Conservation (phyloP, 2,797 vertebrate genomes). For the Melanotaenia trifasciata region DNA sequence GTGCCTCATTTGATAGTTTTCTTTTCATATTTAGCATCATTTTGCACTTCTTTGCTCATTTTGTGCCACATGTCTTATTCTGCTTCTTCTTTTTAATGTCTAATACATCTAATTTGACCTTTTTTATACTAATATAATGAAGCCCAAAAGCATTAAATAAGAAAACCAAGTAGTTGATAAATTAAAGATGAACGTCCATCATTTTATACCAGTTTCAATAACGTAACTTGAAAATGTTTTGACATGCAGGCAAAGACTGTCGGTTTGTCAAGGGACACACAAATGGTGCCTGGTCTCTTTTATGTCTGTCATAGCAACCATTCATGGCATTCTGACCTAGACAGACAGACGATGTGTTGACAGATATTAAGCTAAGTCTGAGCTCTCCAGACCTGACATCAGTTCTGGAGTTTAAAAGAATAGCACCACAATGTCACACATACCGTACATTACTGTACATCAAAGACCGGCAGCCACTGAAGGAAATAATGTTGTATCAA, state of each 20-base stretch:
- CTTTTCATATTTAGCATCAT: too few species aligned
- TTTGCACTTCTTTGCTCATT: too few species aligned
- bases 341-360: slow-evolving; percentile 33
- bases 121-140: too few species aligned
- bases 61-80: too few species aligned
- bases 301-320: slow-evolving; percentile 7
- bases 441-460: neutral
- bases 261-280: neutral
- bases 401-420: neutral
- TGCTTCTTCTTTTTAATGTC: too few species aligned
- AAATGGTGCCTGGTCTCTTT: slow-evolving; percentile 7
- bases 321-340: slow-evolving; percentile 10
- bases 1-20: too few species aligned
- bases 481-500: neutral
- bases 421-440: neutral
- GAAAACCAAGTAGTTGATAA: too few species aligned
- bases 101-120: too few species aligned
- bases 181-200: too few species aligned
- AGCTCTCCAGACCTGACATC: slow-evolving; percentile 7
- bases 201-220: too few species aligned
- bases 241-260: neutral
- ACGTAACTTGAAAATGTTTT: too few species aligned
- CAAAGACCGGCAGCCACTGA: neutral
- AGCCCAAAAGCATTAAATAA: too few species aligned
- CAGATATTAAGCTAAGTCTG: slow-evolving; percentile 33